phyloP scores from a whole-genome alignment of 2,888 invertebrate genomes.

The Empis stercorea region DNA sequence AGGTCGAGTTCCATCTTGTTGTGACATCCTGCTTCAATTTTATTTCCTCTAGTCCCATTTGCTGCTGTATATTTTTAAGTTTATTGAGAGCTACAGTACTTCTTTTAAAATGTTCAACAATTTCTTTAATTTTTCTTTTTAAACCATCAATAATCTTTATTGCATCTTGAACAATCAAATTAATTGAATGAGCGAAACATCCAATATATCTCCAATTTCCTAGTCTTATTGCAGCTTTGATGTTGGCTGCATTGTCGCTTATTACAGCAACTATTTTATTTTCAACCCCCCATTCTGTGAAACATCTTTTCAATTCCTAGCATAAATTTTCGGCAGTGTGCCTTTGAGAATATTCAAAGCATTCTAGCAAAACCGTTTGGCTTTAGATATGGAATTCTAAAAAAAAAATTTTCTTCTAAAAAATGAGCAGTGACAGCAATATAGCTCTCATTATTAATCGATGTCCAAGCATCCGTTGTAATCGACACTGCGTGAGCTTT shows the following conservation, averaged over 20 bases:
- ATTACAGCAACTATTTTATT: constrained; percentile 19
- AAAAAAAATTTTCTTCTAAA: constrained; percentile 15
- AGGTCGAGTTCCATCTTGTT: neutral
- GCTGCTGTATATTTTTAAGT: constrained; percentile 20
- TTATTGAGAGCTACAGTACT: constrained; percentile 15
- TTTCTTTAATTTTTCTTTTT: neutral
- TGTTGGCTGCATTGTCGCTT: constrained; percentile 9
- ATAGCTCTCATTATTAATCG: constrained; percentile 18
- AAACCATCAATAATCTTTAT: neutral
- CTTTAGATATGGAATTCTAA: constrained; percentile 6
- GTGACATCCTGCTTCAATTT: constrained; percentile 1
- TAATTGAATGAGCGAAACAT: constrained; percentile 6
- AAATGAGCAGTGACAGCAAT: constrained; percentile 19
- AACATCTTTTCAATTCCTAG: constrained; percentile 13
- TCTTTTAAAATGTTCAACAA: constrained; percentile 15
- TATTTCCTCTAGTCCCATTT: neutral
- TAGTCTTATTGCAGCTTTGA: constrained; percentile 8
- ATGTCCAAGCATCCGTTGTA: constrained; percentile 25
- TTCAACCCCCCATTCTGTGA: constrained; percentile 16
- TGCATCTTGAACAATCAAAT: constrained; percentile 9
- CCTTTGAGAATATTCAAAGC: too few species aligned
- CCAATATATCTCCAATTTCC: too few species aligned
- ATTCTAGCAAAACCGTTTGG: too few species aligned
- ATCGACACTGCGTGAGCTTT: constrained; percentile 4
- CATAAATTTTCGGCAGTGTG: constrained; percentile 19